Evolutionary conservation across 1,140 invertebrate genomes (phyloP).

Genomic region (Ectropis grisescens): DNA sequence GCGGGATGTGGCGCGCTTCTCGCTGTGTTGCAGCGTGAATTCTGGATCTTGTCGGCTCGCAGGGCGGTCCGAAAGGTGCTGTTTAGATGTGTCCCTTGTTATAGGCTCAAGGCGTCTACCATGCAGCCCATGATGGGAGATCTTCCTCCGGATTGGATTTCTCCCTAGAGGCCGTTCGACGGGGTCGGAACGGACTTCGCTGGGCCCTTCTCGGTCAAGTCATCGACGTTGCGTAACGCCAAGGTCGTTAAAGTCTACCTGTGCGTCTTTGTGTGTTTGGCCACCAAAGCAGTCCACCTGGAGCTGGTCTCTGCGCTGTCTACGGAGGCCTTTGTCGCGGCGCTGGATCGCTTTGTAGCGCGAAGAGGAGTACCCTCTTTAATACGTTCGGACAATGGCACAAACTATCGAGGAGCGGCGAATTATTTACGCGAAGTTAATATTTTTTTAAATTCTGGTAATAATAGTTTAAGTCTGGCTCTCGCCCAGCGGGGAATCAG

Average conservation of each 20-base stretch:
- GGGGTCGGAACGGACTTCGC: neutral
- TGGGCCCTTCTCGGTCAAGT: conserved; percentile 1
- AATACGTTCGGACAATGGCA: conserved; percentile 7
- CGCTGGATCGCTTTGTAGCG: conserved; percentile 5
- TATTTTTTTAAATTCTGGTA: conserved; percentile 4
- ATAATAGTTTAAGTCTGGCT: neutral
- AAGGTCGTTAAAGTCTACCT: too few relatives aligned
- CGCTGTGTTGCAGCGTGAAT: neutral
- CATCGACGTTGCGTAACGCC: too few relatives aligned
- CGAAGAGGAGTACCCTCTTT: conserved; percentile 4
- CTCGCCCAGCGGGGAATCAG: conserved; percentile 4
- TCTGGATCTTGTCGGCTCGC: neutral
- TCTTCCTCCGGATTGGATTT: neutral
- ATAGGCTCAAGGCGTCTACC: neutral
- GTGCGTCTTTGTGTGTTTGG: too few relatives aligned
- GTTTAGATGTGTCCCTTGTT: conserved; percentile 1
- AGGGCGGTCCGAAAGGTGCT: neutral
- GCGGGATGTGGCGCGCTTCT: neutral
- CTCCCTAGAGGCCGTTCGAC: neutral
- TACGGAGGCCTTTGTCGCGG: conserved; percentile 5
- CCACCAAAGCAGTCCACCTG: conserved; percentile 8
- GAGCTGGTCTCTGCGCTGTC: conserved; percentile 4
- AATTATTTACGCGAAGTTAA: conserved; percentile 2
- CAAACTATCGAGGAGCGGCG: conserved; percentile 1
- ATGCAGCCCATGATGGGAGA: conserved; percentile 2